Conservation (phyloP, 2,888 invertebrate genomes). For the Drosophila kambysellisi region DNA sequence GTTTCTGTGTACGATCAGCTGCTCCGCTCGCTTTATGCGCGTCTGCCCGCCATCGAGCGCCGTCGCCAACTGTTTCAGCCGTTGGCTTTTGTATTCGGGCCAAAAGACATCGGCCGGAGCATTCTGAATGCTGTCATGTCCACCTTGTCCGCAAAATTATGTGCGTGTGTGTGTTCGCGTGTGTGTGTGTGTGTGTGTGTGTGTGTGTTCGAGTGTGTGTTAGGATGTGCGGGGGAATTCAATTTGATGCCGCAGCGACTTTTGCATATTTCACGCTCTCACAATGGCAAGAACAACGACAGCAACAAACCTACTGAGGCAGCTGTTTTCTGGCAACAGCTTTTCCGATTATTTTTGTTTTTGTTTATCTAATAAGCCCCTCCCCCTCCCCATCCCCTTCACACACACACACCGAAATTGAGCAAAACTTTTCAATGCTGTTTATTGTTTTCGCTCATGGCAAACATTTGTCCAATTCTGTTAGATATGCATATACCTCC, state of each 20-base stretch:
- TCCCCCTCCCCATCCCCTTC: background rate
- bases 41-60: conserved; percentile 70
- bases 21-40: conserved; percentile 29
- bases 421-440: conserved; percentile 3
- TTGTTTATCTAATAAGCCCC: conserved; percentile 8
- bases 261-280: conserved; percentile 66
- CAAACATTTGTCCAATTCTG: conserved; percentile 10
- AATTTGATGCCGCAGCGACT: conserved; percentile 45
- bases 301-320: conserved; percentile 11
- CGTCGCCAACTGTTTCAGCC: conserved; percentile 65
- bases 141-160: conserved; percentile 16
- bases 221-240: conserved; percentile 16
- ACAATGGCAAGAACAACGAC: conserved; percentile 22
- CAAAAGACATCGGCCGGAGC: conserved; percentile 16
- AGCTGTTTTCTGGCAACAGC: conserved; percentile 31
- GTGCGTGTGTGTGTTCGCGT: background rate
- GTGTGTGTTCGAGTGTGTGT: background rate
- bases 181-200: background rate
- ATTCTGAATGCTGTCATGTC: conserved; percentile 7
- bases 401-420: background rate
- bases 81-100: conserved; percentile 14
- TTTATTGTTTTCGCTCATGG: conserved; percentile 4
- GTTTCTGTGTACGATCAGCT: conserved; percentile 37
- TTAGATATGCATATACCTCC: background rate
- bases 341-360: conserved; percentile 16